Evolutionary conservation across 2,797 vertebrate species (phyloP).

Genomic region (Centropyge bicolor): DNA sequence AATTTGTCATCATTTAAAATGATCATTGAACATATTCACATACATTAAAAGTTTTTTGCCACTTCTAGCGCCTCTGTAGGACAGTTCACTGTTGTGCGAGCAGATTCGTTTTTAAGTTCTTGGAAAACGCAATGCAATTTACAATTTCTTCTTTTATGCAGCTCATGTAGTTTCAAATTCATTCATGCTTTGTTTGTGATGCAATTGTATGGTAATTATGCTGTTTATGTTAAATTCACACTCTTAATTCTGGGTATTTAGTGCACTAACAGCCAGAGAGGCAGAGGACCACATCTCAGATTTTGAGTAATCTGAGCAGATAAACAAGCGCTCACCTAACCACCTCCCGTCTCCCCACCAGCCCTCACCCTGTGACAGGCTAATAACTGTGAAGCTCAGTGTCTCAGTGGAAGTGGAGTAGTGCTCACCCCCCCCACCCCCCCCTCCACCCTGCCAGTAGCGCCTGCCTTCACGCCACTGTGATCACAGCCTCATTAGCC

Average conservation of each 20-base stretch:
- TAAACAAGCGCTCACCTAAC: constrained; percentile 34
- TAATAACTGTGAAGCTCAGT: constrained; percentile 90
- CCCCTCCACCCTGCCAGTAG: constrained; percentile 3
- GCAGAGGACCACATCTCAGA: constrained; percentile 6
- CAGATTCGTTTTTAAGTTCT: constrained; percentile 25
- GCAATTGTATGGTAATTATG: neutral
- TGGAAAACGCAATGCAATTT: too few relatives aligned
- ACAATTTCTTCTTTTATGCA: too few relatives aligned
- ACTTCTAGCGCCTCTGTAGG: neutral
- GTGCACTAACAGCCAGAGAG: neutral
- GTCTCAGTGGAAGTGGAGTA: constrained; percentile 84
- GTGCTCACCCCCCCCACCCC: constrained; percentile 23
- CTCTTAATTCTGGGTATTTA: too few relatives aligned
- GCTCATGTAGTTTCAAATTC: neutral
- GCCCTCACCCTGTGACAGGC: constrained; percentile 81
- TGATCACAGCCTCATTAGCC: constrained; percentile 95
- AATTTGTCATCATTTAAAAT: constrained; percentile 20
- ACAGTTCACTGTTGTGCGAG: neutral
- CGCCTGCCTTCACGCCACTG: constrained; percentile 90
- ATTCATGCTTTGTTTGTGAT: neutral
- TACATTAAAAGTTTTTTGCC: constrained; percentile 30
- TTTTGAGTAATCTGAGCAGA: constrained; percentile 24
- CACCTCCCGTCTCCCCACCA: constrained; percentile 46
- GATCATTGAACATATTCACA: neutral
- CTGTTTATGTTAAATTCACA: neutral